Percentiles rank a stretch among this genome's conserved stretches.
phyloP scores from a whole-genome alignment of 37 sponge, comb jelly and placozoan genomes.

The Axinella damicornis region DNA sequence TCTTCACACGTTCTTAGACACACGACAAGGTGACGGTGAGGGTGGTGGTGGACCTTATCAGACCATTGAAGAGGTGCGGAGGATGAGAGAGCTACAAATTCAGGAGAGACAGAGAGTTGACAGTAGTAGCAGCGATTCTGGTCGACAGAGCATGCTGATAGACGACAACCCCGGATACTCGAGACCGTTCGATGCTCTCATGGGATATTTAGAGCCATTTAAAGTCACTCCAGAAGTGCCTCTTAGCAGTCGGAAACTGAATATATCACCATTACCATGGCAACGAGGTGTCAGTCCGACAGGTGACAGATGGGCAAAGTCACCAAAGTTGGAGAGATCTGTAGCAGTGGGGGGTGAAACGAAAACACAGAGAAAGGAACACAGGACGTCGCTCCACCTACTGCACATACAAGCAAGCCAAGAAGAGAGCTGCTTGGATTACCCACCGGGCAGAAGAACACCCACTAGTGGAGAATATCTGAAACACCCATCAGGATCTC shows the following conservation, averaged over 20 bases:
- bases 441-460: too few relatives aligned
- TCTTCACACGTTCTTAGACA: background rate
- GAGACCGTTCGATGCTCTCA: constrained; percentile 57
- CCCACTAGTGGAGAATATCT: too few relatives aligned
- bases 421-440: too few relatives aligned
- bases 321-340: background rate
- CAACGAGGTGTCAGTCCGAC: constrained; percentile 2
- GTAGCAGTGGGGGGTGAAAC: too few relatives aligned
- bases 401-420: too few relatives aligned
- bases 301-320: background rate
- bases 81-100: constrained; percentile 30
- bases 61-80: constrained; percentile 42
- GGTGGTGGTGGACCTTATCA: constrained; percentile 15
- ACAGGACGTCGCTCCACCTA: too few relatives aligned
- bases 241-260: background rate
- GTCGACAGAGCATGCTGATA: background rate
- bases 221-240: background rate
- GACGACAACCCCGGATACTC: constrained; percentile 54
- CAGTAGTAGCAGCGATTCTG: background rate
- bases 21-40: background rate
- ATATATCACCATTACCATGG: background rate
- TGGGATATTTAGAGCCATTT: background rate
- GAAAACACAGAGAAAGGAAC: too few relatives aligned
- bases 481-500: too few relatives aligned
- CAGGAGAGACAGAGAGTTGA: background rate